Percentiles rank a stretch among this genome's conserved stretches.
These are phyloP conservation scores for Nomada ruficornis DNA, from an alignment of 2,888 invertebrate genomes.

Conservation along the genomic window DNA sequence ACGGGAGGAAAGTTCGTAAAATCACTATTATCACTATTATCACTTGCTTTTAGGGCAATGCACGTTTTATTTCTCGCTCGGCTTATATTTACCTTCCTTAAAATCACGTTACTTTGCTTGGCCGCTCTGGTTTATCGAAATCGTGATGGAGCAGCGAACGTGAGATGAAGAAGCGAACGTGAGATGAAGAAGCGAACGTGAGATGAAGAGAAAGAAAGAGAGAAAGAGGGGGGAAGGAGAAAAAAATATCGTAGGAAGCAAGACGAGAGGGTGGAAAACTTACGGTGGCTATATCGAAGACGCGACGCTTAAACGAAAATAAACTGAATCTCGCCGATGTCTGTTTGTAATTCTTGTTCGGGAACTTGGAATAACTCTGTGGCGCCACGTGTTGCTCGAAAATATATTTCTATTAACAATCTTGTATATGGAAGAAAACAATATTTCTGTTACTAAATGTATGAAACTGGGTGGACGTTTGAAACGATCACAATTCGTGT, in stretches of 20 bases:
- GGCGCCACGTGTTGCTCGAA: background rate
- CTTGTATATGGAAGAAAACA: too few relatives aligned
- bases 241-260: too few relatives aligned
- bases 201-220: too few relatives aligned
- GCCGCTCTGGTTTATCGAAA: constrained; percentile 8
- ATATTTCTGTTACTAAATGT: too few relatives aligned
- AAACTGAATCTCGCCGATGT: constrained; percentile 2
- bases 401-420: background rate
- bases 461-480: too few relatives aligned
- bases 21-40: background rate
- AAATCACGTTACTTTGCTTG: constrained; percentile 4
- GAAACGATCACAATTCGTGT: too few relatives aligned
- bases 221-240: too few relatives aligned
- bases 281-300: background rate
- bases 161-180: too few relatives aligned
- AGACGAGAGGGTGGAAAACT: background rate
- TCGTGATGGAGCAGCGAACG: too few relatives aligned
- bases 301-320: constrained; percentile 14
- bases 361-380: constrained; percentile 8
- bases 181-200: too few relatives aligned
- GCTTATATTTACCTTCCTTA: background rate
- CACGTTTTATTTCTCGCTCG: background rate
- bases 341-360: constrained; percentile 1
- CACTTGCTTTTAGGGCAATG: background rate
- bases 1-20: background rate